Evolutionary conservation across 2,888 invertebrate species (phyloP).

Genomic region (Lepidocyrtoides sp.): DNA sequence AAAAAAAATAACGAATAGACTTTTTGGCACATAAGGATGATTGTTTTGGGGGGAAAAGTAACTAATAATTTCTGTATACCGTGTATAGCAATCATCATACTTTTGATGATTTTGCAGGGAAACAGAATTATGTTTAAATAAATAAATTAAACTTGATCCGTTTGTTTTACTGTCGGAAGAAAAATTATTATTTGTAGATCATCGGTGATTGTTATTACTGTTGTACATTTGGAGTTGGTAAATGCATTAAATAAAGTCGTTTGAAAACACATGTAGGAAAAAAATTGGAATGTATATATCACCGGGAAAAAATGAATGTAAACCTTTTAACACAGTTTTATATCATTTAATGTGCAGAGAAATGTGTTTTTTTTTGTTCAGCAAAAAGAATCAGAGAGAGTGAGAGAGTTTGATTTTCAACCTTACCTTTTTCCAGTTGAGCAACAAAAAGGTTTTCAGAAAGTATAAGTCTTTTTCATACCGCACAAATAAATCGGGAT

Average conservation of each 20-base stretch:
- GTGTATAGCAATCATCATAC: conserved; percentile 42
- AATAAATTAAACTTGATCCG: conserved; percentile 2
- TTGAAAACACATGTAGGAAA: too few species aligned
- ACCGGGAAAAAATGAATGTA: background rate
- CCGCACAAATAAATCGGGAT: background rate
- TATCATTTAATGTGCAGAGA: background rate
- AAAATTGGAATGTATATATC: background rate
- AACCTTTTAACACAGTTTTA: background rate
- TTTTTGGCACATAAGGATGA: conserved; percentile 76
- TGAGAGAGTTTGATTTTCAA: conserved; percentile 11
- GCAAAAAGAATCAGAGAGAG: conserved; percentile 10
- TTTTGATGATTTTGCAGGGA: background rate
- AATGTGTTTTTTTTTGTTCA: background rate
- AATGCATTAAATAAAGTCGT: background rate
- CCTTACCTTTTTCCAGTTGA: conserved; percentile 66
- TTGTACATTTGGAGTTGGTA: background rate
- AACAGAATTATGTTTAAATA: background rate
- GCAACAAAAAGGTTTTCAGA: conserved; percentile 58
- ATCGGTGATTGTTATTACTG: too few species aligned
- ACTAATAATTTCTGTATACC: background rate
- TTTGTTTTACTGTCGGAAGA: background rate
- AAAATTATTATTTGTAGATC: background rate
- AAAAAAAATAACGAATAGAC: background rate
- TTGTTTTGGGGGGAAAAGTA: conserved; percentile 52
- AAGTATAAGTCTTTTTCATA: conserved; percentile 8